Conservation (phyloP, 1,140 invertebrate genomes). For the Drosophila sp. region DNA sequence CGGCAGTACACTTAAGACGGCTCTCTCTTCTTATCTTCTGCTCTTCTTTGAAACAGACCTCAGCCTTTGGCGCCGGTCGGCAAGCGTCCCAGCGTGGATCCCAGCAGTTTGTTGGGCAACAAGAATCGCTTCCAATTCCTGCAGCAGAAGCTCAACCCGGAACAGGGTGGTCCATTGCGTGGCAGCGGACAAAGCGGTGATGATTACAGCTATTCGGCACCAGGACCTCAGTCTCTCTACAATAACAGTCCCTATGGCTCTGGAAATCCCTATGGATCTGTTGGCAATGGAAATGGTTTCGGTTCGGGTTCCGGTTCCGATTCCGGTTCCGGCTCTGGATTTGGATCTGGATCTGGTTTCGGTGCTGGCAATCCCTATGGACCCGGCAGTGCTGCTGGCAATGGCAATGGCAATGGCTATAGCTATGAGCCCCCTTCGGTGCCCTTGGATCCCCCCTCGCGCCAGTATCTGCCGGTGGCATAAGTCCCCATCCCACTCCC, state of each 20-base stretch:
- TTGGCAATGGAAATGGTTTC: background rate
- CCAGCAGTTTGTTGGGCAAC: slow-evolving; percentile 73
- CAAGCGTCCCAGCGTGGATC: slow-evolving; percentile 57
- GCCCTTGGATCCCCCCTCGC: slow-evolving; percentile 60
- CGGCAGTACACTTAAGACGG: too few relatives aligned
- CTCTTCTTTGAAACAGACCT: slow-evolving; percentile 52
- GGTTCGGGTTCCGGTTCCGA: background rate
- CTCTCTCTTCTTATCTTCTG: too few relatives aligned
- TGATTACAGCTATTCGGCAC: slow-evolving; percentile 70
- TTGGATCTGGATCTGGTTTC: slow-evolving; percentile 34
- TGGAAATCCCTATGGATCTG: background rate
- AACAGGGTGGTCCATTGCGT: slow-evolving; percentile 59
- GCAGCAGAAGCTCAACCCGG: slow-evolving; percentile 71
- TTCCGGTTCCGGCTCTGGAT: slow-evolving; percentile 28
- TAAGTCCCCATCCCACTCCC: slow-evolving; percentile 39
- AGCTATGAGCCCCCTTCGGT: slow-evolving; percentile 58
- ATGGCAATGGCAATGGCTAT: slow-evolving; percentile 61
- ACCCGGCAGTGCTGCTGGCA: slow-evolving; percentile 35
- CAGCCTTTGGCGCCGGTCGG: slow-evolving; percentile 55
- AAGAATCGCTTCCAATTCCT: slow-evolving; percentile 83
- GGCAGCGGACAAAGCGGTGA: slow-evolving; percentile 79
- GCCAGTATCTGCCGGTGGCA: slow-evolving; percentile 72
- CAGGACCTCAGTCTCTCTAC: slow-evolving; percentile 15
- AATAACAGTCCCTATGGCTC: slow-evolving; percentile 23
- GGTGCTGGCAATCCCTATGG: slow-evolving; percentile 23